phyloP scores from a whole-genome alignment of 2,888 invertebrate genomes.

The Orgyia antiqua region DNA sequence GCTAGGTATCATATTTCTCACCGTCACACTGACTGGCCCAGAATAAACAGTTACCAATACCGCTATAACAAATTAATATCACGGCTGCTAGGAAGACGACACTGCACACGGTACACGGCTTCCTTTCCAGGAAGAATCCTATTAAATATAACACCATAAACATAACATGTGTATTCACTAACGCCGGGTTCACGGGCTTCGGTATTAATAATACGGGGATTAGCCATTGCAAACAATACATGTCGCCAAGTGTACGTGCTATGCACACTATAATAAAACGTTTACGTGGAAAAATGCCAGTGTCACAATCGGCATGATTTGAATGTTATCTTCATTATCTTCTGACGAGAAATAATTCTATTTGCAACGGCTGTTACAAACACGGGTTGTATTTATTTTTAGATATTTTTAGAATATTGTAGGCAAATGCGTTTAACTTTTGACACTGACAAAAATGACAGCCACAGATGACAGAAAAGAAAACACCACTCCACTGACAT shows the following conservation, averaged over 20 bases:
- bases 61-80: conserved; percentile 96
- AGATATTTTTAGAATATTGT: no score
- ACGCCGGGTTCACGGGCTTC: conserved; percentile 97
- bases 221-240: conserved; percentile 99
- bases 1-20: conserved; percentile 76
- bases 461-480: no score
- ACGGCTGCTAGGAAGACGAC: conserved; percentile 96
- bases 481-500: no score
- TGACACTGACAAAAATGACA: no score
- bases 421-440: conserved; percentile 34
- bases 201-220: conserved; percentile 98
- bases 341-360: no score
- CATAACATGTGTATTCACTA: conserved; percentile 97
- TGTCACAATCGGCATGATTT: conserved; percentile 54
- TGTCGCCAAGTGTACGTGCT: conserved; percentile 51
- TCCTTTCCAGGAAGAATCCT: conserved; percentile 97
- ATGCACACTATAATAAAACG: conserved; percentile 30
- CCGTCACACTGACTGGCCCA: conserved; percentile 90
- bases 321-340: conserved; percentile 38
- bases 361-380: no score
- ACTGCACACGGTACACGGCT: conserved; percentile 97
- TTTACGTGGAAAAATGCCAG: conserved; percentile 29
- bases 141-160: conserved; percentile 97
- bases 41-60: conserved; percentile 95
- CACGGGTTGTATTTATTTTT: no score